Evolutionary conservation across 2,797 vertebrate species (phyloP).

Genomic region (Sphaeramia orbicularis): DNA sequence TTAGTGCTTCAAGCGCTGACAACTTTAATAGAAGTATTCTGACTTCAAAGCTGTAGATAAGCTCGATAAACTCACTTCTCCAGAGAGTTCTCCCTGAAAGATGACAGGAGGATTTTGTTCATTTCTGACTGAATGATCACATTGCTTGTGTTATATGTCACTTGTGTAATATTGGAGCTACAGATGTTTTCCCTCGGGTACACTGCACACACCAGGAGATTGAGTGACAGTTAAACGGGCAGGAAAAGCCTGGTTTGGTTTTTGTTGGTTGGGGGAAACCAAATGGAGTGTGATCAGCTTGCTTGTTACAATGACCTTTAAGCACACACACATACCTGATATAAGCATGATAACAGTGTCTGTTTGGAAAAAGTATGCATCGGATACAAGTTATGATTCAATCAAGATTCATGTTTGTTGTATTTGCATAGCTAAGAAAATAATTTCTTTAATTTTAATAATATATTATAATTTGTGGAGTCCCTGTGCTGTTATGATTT

Average conservation of each 20-base stretch:
- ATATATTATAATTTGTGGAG: too few species aligned
- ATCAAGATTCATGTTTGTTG: too few species aligned
- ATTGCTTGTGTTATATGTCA: constrained; percentile 10
- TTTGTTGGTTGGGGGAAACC: not conserved
- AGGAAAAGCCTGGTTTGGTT: not conserved
- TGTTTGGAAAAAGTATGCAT: too few species aligned
- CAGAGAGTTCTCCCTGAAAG: constrained; percentile 2
- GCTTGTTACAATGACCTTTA: not conserved
- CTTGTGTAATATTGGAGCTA: constrained; percentile 9
- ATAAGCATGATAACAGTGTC: too few species aligned
- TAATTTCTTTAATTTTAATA: too few species aligned
- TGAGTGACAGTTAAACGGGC: not conserved
- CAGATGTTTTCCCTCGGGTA: constrained; percentile 48
- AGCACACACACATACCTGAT: constrained; percentile 1
- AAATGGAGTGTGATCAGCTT: constrained; percentile 23
- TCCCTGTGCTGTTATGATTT: too few species aligned
- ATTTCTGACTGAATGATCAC: constrained; percentile 24
- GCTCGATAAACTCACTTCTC: constrained; percentile 16
- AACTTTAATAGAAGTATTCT: constrained; percentile 16
- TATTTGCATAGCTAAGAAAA: too few species aligned
- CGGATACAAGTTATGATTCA: too few species aligned
- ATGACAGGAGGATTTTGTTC: not conserved
- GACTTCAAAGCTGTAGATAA: not conserved
- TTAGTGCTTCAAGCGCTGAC: constrained; percentile 9
- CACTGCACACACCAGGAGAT: constrained; percentile 20